A percentile compares a stretch with the other conserved stretches of the same genome.
Evolutionary conservation across 1,140 invertebrate species (phyloP).

Genomic region (Plectrocnemia conspersa): DNA sequence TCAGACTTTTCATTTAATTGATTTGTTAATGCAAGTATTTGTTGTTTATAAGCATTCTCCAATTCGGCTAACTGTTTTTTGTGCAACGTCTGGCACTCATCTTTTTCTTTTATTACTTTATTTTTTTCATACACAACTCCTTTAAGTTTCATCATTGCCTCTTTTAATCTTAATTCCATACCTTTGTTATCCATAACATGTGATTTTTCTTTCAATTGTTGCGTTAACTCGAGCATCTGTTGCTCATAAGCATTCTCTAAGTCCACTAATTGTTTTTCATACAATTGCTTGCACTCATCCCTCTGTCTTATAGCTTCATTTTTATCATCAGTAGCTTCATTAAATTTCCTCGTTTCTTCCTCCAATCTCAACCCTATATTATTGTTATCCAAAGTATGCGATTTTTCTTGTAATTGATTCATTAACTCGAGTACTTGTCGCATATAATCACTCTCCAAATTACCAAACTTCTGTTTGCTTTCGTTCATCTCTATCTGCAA

Average conservation of each 20-base stretch:
- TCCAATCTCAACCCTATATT: too few relatives aligned
- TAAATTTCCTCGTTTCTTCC: too few relatives aligned
- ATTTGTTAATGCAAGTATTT: constrained; percentile 41
- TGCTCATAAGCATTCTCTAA: constrained; percentile 15
- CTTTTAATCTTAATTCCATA: too few relatives aligned
- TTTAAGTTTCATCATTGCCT: too few relatives aligned
- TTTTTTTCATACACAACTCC: constrained; percentile 31
- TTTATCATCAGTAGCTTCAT: constrained; percentile 30
- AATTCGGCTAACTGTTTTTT: constrained; percentile 4
- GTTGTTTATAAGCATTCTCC: constrained; percentile 6
- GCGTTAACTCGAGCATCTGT: too few relatives aligned
- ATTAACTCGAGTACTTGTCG: too few relatives aligned
- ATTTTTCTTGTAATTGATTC: too few relatives aligned
- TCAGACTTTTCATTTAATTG: constrained; percentile 50
- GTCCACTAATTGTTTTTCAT: constrained; percentile 4
- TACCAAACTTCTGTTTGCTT: constrained; percentile 25
- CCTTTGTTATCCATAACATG: too few relatives aligned
- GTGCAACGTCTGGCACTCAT: constrained; percentile 30
- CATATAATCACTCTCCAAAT: constrained; percentile 27
- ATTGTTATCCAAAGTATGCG: too few relatives aligned
- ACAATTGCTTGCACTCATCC: constrained; percentile 31
- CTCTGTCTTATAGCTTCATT: constrained; percentile 35
- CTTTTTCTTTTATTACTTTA: constrained; percentile 35
- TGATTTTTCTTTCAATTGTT: too few relatives aligned
- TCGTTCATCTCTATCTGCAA: constrained; percentile 16